A percentile compares a stretch with the other conserved stretches of the same genome.
phyloP scores from a whole-genome alignment of 1,140 invertebrate species.

The Apis cerana region DNA sequence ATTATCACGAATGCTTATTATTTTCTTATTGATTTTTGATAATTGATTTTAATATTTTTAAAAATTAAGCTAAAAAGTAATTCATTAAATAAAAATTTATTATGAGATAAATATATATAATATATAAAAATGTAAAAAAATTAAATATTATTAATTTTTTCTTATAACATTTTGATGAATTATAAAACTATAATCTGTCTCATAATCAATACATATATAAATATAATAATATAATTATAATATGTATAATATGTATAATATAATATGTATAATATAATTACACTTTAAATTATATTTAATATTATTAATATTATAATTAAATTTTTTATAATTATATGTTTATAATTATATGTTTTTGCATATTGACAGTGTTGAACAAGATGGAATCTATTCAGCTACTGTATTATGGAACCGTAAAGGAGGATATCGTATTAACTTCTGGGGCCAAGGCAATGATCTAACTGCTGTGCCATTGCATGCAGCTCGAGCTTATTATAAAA shows the following conservation, averaged over 20 bases:
- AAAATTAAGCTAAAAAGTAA: not conserved
- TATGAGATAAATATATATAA: no score
- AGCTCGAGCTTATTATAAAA: constrained; percentile 87
- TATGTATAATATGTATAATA: not conserved
- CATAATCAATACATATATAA: no score
- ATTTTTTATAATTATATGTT: constrained; percentile 7
- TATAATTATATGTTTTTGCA: not conserved
- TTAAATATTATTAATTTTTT: no score
- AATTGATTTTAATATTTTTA: not conserved
- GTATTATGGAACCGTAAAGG: constrained; percentile 85
- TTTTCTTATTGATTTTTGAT: not conserved
- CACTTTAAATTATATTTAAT: no score
- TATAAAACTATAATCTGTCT: no score
- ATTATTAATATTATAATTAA: not conserved
- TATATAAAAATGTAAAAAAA: no score
- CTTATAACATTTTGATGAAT: no score
- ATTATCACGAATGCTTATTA: no score
- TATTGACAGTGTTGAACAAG: constrained; percentile 83
- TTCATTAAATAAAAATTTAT: no score
- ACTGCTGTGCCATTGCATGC: constrained; percentile 83
- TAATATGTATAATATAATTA: not conserved
- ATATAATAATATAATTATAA: no score
- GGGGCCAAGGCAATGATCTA: constrained; percentile 88
- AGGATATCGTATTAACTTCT: constrained; percentile 87
- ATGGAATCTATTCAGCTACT: constrained; percentile 88